A percentile compares a stretch with the other conserved stretches of the same genome.
These are phyloP conservation scores for Dicyrtoma fusca DNA, from an alignment of 2,888 invertebrate genomes.

Conservation along the genomic window DNA sequence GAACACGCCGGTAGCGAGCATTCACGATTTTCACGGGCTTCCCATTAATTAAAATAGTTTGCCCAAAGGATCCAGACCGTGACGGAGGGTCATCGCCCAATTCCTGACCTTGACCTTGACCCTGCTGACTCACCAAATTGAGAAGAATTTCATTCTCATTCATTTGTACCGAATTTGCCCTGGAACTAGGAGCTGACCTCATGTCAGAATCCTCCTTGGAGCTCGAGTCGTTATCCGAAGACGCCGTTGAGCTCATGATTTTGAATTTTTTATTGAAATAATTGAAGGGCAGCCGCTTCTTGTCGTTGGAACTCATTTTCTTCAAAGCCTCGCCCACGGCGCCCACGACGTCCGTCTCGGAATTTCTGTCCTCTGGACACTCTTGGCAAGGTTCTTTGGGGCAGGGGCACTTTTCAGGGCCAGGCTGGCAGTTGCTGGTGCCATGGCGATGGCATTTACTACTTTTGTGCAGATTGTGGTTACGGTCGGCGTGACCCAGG, in stretches of 20 bases:
- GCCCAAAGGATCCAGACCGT: background rate
- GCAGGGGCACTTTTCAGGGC: no score
- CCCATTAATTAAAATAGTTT: no score
- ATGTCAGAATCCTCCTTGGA: background rate
- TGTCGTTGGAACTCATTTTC: background rate
- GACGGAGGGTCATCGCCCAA: no score
- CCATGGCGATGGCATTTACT: background rate
- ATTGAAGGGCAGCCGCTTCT: background rate
- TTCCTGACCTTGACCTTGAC: no score
- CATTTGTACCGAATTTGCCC: slow-evolving; percentile 1
- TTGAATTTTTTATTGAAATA: background rate
- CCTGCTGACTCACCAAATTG: background rate
- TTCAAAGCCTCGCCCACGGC: no score
- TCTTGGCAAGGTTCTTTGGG: background rate
- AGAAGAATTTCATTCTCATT: background rate
- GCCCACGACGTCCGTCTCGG: background rate
- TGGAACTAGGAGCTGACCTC: background rate
- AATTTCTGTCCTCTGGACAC: background rate
- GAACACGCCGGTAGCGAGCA: slow-evolving; percentile 21
- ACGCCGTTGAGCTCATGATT: no score
- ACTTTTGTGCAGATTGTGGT: background rate
- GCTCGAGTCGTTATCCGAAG: no score
- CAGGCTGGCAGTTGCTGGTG: background rate
- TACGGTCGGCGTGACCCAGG: slow-evolving; percentile 3
- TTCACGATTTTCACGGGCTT: slow-evolving; percentile 27